Evolutionary conservation across 1,140 invertebrate species (phyloP).

Genomic region (Brachionus manjavacas): DNA sequence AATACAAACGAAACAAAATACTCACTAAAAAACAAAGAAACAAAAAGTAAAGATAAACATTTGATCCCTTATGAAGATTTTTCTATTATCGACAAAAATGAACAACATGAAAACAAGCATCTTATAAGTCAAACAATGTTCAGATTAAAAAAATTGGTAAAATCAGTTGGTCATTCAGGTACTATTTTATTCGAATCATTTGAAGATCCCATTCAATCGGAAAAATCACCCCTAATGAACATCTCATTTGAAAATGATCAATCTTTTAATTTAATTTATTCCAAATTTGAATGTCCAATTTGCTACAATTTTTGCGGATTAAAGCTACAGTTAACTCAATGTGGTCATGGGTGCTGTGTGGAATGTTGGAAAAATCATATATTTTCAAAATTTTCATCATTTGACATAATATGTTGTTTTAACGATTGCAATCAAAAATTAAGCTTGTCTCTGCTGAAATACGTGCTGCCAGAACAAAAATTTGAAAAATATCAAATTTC

Average conservation of each 20-base stretch:
- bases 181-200: background rate
- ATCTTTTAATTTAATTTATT: background rate
- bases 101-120: background rate
- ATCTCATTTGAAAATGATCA: background rate
- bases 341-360: background rate
- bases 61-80: background rate
- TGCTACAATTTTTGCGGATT: background rate
- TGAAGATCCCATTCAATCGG: background rate
- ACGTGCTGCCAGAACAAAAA: background rate
- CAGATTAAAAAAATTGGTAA: background rate
- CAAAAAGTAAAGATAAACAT: background rate
- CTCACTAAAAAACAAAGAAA: background rate
- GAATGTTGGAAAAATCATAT: slow-evolving; percentile 2
- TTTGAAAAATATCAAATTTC: background rate
- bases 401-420: background rate
- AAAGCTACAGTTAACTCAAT: background rate
- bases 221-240: background rate
- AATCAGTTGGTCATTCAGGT: background rate
- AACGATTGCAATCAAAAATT: background rate
- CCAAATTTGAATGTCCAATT: background rate
- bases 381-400: too few species aligned
- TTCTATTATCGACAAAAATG: background rate
- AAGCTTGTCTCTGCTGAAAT: background rate
- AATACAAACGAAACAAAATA: background rate
- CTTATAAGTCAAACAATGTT: background rate